Evolutionary conservation across 2,797 vertebrate species (phyloP), one percentile per base, ranked within the genome.

Genomic region (Lepidocolaptes lacrymiger): DNA sequence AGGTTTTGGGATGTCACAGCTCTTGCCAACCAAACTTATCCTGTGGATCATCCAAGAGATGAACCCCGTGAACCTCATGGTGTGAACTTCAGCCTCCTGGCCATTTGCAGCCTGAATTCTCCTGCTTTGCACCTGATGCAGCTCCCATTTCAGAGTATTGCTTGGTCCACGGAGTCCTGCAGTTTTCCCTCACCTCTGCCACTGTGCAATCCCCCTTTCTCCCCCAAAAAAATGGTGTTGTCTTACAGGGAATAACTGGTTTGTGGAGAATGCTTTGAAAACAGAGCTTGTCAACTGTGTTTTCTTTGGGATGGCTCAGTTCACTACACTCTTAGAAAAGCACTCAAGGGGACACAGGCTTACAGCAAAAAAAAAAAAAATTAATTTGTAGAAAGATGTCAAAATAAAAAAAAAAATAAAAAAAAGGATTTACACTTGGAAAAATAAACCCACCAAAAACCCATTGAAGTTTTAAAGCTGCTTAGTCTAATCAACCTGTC

Each of bases 241-340:
- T 63, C 63, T 82, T 69, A n/a, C 8, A 59, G 7, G 23, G 37
- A 75, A 28, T 30, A 90, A 63, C 6, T 1, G 0, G 17, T 84
- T 43, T 58, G 28, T 3, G 4, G 51, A 81, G 18, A 54, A 61
- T 36, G 27, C 27, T 85, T 82, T 61, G 78, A 48, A 88, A 78
- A 28, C 0, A 2, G 74, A 91, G 58, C 71, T 91, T 56, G 16
- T 76, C 52, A 49, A 18, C 7, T 0, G 0, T 22, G 26, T 51
- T 81, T 83, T 26, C 7, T 81, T 78, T 58, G 41, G 78, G 75
- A 7, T 63, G 76, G 27, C 61, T 85, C 72, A 58, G 79, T 71
- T 93, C 77, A 85, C 86, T 73, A 66, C 78, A 56, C 58, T 68
- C 66, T 71, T 91, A 83, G 64, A 75, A 83, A 95, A 95, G 67